Percentiles rank a stretch among this genome's conserved stretches.
Conservation (phyloP, 1,140 invertebrate genomes). For the Anoplophora glabripennis region DNA sequence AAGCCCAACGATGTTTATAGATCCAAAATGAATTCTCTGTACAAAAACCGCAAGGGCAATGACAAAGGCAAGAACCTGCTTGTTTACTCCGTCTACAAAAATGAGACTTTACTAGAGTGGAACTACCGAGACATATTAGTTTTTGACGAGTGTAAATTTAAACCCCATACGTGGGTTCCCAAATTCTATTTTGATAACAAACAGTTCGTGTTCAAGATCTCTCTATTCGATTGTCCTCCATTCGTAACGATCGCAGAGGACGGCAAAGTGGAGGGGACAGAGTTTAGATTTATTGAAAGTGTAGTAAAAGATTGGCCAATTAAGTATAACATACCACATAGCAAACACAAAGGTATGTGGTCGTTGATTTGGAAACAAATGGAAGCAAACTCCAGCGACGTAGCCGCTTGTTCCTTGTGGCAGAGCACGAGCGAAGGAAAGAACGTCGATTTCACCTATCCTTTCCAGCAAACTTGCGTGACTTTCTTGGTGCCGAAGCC, state of each 20-base stretch:
- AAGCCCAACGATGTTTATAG: too few relatives aligned
- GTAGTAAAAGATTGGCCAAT: too few relatives aligned
- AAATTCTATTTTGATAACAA: too few relatives aligned
- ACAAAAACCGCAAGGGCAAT: too few relatives aligned
- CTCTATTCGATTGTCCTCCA: neutral
- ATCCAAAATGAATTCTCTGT: too few relatives aligned
- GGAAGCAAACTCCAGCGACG: neutral
- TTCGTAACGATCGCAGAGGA: too few relatives aligned
- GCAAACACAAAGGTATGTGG: too few relatives aligned
- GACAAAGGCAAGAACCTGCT: neutral
- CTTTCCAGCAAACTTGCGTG: constrained; percentile 13
- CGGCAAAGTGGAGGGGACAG: too few relatives aligned
- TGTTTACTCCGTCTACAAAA: neutral
- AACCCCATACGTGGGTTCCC: too few relatives aligned
- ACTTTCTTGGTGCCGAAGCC: constrained; percentile 28
- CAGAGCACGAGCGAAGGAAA: neutral
- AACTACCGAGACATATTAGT: neutral
- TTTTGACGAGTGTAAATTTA: too few relatives aligned
- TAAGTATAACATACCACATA: too few relatives aligned
- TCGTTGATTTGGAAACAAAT: neutral
- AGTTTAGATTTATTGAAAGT: too few relatives aligned
- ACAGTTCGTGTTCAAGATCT: neutral
- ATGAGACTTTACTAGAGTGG: neutral
- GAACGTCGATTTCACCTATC: constrained; percentile 13
- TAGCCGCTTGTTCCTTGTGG: neutral